phyloP scores from a whole-genome alignment of 2,113 vertebrate genomes.

The Lipophrys pholis region DNA sequence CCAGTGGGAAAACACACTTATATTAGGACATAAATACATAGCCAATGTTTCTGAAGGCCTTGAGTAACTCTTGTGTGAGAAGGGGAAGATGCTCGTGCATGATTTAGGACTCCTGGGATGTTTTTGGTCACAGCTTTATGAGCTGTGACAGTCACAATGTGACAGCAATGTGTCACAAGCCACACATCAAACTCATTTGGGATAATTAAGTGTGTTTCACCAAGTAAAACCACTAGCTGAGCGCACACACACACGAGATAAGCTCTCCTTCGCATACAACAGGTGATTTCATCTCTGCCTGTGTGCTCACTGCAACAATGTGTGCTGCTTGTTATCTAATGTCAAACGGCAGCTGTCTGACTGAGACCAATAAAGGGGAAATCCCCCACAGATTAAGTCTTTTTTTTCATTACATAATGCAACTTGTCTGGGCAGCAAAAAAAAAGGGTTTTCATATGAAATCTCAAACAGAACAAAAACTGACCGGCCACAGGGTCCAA shows the following conservation, averaged over 20 bases:
- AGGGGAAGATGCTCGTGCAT: not conserved
- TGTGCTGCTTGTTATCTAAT: too few relatives aligned
- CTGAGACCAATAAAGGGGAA: too few relatives aligned
- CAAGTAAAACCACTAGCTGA: not conserved
- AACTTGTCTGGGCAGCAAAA: too few relatives aligned
- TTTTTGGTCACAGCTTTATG: constrained; percentile 25
- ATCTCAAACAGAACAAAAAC: too few relatives aligned
- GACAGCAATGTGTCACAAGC: constrained; percentile 6
- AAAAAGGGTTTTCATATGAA: too few relatives aligned
- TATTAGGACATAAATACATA: constrained; percentile 40
- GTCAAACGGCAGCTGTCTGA: too few relatives aligned
- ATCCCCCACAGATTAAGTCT: too few relatives aligned
- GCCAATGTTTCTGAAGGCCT: not conserved
- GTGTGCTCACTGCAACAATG: too few relatives aligned
- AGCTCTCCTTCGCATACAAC: not conserved
- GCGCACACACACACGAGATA: not conserved
- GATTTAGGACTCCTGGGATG: not conserved
- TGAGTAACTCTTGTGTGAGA: not conserved
- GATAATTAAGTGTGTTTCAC: not conserved
- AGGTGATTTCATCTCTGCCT: not conserved
- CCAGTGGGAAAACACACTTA: constrained; percentile 41
- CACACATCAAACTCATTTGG: constrained; percentile 16
- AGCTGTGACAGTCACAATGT: constrained; percentile 7
- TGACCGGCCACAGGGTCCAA: too few relatives aligned
- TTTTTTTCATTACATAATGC: too few relatives aligned